These are phyloP conservation scores for Dendroctonus valens DNA, from an alignment of 1,140 invertebrate genomes.

Conservation along the genomic window DNA sequence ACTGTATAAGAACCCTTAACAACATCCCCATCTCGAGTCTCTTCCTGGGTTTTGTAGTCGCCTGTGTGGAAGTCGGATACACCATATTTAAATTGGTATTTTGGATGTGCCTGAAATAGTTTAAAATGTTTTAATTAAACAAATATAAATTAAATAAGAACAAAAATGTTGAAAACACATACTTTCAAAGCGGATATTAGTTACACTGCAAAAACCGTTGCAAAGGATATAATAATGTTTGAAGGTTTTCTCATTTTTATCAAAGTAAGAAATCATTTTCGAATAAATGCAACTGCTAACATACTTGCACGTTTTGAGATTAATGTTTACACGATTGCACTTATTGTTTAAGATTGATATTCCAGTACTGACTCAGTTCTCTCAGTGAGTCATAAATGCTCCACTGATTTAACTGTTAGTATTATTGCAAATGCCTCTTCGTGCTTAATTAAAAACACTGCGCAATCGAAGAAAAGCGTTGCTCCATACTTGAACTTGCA, in stretches of 20 bases:
- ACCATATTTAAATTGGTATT: conserved; percentile 50
- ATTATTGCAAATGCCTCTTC: no score
- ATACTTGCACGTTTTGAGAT: background rate
- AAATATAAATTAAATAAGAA: background rate
- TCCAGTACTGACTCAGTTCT: no score
- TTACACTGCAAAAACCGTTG: background rate
- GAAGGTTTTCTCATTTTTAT: background rate
- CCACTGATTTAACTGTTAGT: no score
- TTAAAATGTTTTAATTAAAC: background rate
- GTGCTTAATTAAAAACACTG: no score
- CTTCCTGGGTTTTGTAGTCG: conserved; percentile 55
- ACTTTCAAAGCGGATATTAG: background rate
- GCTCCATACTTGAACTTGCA: no score
- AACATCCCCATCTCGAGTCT: conserved; percentile 54
- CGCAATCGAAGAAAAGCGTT: no score
- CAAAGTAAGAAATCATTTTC: background rate
- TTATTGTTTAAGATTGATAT: no score
- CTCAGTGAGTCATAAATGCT: no score
- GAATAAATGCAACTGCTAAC: background rate
- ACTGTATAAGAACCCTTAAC: conserved; percentile 55
- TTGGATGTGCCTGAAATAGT: conserved; percentile 50
- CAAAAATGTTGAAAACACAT: no score
- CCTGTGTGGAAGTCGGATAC: conserved; percentile 51
- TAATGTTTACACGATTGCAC: no score
- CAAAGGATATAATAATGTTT: background rate